Percentiles rank a stretch among this genome's conserved stretches.
These are phyloP conservation scores for Pyxicephalus adspersus DNA, from an alignment of 2,113 vertebrate species.

Conservation along the genomic window DNA sequence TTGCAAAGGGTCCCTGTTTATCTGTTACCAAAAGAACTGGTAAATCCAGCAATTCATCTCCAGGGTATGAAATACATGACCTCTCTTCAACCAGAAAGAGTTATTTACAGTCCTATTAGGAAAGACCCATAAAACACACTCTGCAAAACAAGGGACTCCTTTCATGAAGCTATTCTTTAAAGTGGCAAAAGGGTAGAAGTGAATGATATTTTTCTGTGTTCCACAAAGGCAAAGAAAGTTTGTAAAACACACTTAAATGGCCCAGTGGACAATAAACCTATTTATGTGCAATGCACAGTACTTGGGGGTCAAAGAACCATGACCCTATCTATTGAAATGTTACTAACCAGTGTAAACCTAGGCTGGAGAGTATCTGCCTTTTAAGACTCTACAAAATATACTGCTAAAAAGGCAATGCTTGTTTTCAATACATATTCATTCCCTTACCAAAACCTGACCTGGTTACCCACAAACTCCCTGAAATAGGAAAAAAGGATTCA, in stretches of 20 bases:
- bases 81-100: conserved; percentile 27
- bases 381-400: not conserved
- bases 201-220: conserved; percentile 20
- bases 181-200: not conserved
- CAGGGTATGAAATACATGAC: conserved; percentile 21
- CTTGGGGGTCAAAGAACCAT: not conserved
- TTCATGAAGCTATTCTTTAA: conserved; percentile 22
- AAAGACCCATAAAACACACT: conserved; percentile 10
- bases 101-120: conserved; percentile 42
- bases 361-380: not conserved
- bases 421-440: too few relatives aligned
- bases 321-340: conserved; percentile 6
- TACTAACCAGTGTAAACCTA: not conserved
- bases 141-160: conserved; percentile 12
- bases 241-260: conserved; percentile 9
- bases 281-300: conserved; percentile 1
- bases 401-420: not conserved
- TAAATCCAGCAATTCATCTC: conserved; percentile 19
- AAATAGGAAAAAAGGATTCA: too few relatives aligned
- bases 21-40: not conserved
- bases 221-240: conserved; percentile 10
- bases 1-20: not conserved
- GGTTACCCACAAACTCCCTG: too few relatives aligned
- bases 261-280: conserved; percentile 1
- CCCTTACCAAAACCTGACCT: too few relatives aligned